These are phyloP conservation scores for Carettochelys insculpta DNA, from an alignment of 2,113 vertebrate species.

Conservation along the genomic window DNA sequence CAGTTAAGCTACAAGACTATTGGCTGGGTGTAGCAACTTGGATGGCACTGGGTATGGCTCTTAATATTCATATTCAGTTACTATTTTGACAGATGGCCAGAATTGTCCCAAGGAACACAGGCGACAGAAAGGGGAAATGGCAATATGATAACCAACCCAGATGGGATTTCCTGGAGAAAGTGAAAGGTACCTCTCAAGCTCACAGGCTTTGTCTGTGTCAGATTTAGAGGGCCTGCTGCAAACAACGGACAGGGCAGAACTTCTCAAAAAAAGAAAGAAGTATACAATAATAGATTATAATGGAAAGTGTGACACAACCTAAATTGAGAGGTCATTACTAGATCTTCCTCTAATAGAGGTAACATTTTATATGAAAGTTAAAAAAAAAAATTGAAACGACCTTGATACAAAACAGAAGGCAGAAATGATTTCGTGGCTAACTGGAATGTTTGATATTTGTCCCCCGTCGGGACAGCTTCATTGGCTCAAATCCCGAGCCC, in stretches of 20 bases:
- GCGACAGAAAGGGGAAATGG: slow-evolving; percentile 73
- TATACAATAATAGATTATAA: not conserved
- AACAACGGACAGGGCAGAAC: slow-evolving; percentile 52
- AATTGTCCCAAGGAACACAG: slow-evolving; percentile 70
- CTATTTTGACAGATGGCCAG: slow-evolving; percentile 73
- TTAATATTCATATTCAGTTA: slow-evolving; percentile 72
- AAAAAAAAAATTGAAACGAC: not conserved
- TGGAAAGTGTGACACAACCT: not conserved
- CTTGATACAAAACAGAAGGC: not conserved
- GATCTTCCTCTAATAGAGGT: not conserved
- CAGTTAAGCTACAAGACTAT: not conserved
- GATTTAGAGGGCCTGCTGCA: slow-evolving; percentile 48
- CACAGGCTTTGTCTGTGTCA: slow-evolving; percentile 18
- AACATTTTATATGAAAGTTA: not conserved
- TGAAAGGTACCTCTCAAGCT: slow-evolving; percentile 67
- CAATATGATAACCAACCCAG: slow-evolving; percentile 60
- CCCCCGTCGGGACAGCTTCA: not conserved
- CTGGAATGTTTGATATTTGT: not conserved
- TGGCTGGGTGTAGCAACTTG: slow-evolving; percentile 24
- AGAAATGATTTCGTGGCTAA: not conserved
- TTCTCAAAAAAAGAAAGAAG: slow-evolving; percentile 23
- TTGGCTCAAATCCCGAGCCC: not conserved
- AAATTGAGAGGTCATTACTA: not conserved
- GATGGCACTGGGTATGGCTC: slow-evolving; percentile 55
- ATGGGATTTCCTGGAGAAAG: slow-evolving; percentile 72